These are phyloP conservation scores for Symphodus melops DNA, from an alignment of 2,113 vertebrate species.

Conservation along the genomic window DNA sequence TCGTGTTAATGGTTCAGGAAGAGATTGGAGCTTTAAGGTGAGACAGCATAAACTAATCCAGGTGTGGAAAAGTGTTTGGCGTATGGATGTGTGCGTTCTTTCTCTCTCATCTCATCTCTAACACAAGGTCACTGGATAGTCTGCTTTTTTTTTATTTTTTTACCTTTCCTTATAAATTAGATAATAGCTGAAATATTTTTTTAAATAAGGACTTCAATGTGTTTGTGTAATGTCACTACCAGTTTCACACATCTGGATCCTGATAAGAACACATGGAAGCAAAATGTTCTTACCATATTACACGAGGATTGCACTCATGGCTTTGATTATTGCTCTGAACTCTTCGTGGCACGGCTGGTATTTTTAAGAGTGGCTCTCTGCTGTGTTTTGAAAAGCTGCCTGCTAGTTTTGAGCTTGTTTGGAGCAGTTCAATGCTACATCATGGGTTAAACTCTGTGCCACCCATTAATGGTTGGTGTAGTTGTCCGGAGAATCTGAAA, in stretches of 20 bases:
- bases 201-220: constrained; percentile 34
- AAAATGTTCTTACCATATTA: constrained; percentile 60
- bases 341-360: constrained; percentile 17
- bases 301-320: constrained; percentile 45
- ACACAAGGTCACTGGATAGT: constrained; percentile 44
- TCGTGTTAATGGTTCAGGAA: constrained; percentile 39
- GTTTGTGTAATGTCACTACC: constrained; percentile 38
- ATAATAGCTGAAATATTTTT: constrained; percentile 29
- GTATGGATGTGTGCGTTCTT: constrained; percentile 10
- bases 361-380: constrained; percentile 45
- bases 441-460: constrained; percentile 26
- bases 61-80: constrained; percentile 53
- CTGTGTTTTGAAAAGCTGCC: constrained; percentile 21
- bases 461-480: not conserved
- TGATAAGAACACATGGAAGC: constrained; percentile 61
- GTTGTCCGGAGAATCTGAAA: constrained; percentile 24
- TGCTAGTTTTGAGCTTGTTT: constrained; percentile 5
- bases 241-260: constrained; percentile 67
- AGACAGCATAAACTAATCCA: constrained; percentile 69
- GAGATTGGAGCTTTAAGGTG: constrained; percentile 40
- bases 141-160: constrained; percentile 1
- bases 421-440: not conserved
- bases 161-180: constrained; percentile 21
- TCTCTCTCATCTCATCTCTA: constrained; percentile 11
- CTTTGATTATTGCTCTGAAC: constrained; percentile 54